Evolutionary conservation across 2,797 vertebrate species (phyloP).

Genomic region (Catharus ustulatus): DNA sequence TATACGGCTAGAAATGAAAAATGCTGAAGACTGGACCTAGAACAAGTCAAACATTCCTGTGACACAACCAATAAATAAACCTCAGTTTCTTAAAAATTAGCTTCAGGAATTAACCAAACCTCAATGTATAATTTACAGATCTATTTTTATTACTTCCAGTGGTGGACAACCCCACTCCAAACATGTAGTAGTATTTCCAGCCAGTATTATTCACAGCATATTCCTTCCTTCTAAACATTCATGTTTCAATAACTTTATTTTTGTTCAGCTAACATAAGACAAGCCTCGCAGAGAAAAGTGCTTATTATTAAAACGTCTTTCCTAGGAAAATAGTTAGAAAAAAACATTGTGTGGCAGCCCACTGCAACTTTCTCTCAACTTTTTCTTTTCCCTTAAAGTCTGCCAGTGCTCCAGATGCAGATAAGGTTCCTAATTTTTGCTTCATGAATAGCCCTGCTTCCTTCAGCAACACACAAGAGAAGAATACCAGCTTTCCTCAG

Average conservation of each 20-base stretch:
- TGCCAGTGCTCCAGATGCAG: neutral
- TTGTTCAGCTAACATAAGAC: neutral
- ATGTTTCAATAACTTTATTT: neutral
- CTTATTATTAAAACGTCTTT: neutral
- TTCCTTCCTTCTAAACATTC: neutral
- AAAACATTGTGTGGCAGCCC: neutral
- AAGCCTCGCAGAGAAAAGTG: neutral
- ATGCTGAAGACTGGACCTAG: neutral
- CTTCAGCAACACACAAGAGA: accelerated
- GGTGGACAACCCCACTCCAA: neutral
- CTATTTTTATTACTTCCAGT: neutral
- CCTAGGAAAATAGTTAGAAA: neutral
- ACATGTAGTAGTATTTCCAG: neutral
- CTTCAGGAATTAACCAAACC: slow-evolving; percentile 4
- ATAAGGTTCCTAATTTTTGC: neutral
- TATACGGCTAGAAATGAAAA: neutral
- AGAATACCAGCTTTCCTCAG: neutral
- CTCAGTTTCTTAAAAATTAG: slow-evolving; percentile 4
- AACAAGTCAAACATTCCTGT: neutral
- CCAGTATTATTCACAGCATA: neutral
- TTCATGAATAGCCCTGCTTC: neutral
- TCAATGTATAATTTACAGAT: neutral
- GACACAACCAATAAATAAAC: slow-evolving; percentile 14
- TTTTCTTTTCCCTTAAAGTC: neutral
- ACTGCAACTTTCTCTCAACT: neutral